phyloP scores from a whole-genome alignment of 2,888 invertebrate species.

The Taphrorychus bicolor region DNA sequence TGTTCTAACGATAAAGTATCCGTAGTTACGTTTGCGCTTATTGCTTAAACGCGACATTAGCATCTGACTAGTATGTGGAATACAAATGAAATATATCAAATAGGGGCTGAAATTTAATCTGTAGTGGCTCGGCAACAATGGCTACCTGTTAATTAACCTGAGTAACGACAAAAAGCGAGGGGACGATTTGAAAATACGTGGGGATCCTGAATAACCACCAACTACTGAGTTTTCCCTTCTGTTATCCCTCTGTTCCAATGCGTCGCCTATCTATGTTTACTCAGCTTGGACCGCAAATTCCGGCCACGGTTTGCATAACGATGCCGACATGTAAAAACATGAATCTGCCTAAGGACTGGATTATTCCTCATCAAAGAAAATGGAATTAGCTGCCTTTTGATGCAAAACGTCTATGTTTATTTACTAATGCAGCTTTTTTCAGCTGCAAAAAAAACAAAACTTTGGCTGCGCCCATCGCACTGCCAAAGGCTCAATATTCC shows the following conservation, averaged over 20 bases:
- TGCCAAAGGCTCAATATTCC: neutral
- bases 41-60: neutral
- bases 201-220: slow-evolving; percentile 16
- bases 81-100: neutral
- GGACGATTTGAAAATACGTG: slow-evolving; percentile 27
- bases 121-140: slow-evolving; percentile 8
- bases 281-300: slow-evolving; percentile 56
- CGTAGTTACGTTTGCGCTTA: neutral
- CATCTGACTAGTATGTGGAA: neutral
- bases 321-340: slow-evolving; percentile 54
- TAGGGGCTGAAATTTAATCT: neutral
- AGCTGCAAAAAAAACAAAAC: no score
- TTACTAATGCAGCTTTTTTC: neutral
- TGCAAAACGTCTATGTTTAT: neutral
- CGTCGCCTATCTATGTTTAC: slow-evolving; percentile 60
- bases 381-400: slow-evolving; percentile 23
- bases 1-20: slow-evolving; percentile 12
- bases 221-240: slow-evolving; percentile 34
- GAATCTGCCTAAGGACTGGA: slow-evolving; percentile 39
- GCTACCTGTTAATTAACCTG: slow-evolving; percentile 43
- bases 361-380: slow-evolving; percentile 33
- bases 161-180: slow-evolving; percentile 15
- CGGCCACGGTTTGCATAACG: slow-evolving; percentile 50
- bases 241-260: slow-evolving; percentile 24
- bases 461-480: neutral